Evolutionary conservation across 2,797 vertebrate species (phyloP), one percentile per base, ranked within the genome.

Genomic region (Dallia pectoralis): DNA sequence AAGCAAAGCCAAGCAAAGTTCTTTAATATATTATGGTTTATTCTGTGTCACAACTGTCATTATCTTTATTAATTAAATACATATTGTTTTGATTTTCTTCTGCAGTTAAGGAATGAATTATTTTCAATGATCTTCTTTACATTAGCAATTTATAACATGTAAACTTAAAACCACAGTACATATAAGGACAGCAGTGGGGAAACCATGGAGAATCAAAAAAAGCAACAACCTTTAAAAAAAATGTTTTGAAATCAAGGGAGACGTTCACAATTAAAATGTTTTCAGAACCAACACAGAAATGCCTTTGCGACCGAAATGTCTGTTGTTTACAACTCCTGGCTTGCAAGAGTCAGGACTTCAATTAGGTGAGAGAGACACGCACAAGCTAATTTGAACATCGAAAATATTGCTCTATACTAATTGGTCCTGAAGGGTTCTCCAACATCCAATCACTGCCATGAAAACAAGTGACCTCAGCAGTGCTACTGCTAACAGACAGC

Each of bases 1-100:
- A 72, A 71, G 0, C 68, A 47, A 44, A 67, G 47, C 62, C 40
- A 49, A 63, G 30, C 51, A 25, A 7, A 1, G 14, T 61, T 74
- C 79, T 86, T 92, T 92, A 92, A 93, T 94, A 93, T 93, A 94
- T 94, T 93, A 94, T 78, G 74, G 89, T 93, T 94, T 94, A 93
- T 91, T 93, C 91, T 87, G 92, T 80, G 76, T 90, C 90, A 94
- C 91, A 92, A 91, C 87, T 90, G 88, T 90, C 86, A 90, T 89
- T 86, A 87, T 88, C 85, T 78, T 80, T 69, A 81, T 88, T 82
- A 91, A 90, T 92, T 92, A 93, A 93, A 93, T 92, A 94, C 89
- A 92, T 86, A 84, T 89, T 87, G 85, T 91, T 87, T 87, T 85
- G 84, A 90, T 91, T 89, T 81, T 80, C 79, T 81, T 80, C 81